Evolutionary conservation across 2,888 invertebrate species (phyloP).

Genomic region (Microdon myrmicae): DNA sequence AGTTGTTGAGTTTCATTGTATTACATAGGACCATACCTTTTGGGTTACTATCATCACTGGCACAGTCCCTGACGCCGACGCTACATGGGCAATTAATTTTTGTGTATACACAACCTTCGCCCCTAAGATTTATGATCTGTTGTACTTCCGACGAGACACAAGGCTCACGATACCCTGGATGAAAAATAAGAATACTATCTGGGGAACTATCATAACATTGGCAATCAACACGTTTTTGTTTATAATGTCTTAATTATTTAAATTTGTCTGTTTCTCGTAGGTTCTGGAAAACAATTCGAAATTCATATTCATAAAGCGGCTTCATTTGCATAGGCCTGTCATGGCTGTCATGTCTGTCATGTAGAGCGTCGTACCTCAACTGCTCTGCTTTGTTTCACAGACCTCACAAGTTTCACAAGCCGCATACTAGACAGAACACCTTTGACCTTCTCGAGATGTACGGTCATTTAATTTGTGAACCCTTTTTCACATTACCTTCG

Average conservation of each 20-base stretch:
- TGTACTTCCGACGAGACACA: conserved; percentile 49
- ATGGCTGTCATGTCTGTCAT: too few species aligned
- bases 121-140: conserved; percentile 49
- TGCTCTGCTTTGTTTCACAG: neutral
- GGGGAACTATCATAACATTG: conserved; percentile 47
- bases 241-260: conserved; percentile 52
- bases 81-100: conserved; percentile 52
- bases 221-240: conserved; percentile 51
- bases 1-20: too few species aligned
- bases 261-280: conserved; percentile 18
- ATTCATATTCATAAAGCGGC: conserved; percentile 43
- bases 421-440: conserved; percentile 23
- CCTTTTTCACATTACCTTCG: too few species aligned
- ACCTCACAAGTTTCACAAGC: conserved; percentile 17
- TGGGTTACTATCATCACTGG: neutral
- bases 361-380: too few species aligned
- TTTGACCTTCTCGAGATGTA: conserved; percentile 9
- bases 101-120: conserved; percentile 44
- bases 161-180: conserved; percentile 26
- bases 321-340: conserved; percentile 34
- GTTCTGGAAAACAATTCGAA: conserved; percentile 19
- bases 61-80: neutral
- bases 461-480: conserved; percentile 28
- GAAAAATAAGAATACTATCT: conserved; percentile 31
- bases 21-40: too few species aligned